Base-by-base conservation (phyloP, 2,888 invertebrate species). In the Cephus rjabovi region DNA sequence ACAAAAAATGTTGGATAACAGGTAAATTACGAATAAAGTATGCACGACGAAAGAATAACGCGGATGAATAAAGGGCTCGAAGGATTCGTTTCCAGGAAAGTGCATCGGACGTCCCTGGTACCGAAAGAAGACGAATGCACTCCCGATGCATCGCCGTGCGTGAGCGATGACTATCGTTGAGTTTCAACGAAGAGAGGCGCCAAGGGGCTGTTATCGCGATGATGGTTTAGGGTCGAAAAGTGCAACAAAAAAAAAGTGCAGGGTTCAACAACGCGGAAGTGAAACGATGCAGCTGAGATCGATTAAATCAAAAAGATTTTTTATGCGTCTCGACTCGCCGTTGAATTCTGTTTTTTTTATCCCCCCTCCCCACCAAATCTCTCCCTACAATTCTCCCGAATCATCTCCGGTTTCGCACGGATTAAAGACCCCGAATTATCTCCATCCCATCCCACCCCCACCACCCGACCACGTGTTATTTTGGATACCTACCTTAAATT, bases 401-500 rank as follows among this genome's bases (percentile, higher is more conserved):
- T 71, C 23, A 30, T 34, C 23, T 71, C 12, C 71, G n/a, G 3
- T 34, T 34, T 71, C 71, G 71, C 31, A 31, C 12, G 12, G 31
- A 34, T 71, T 30, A 33, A 71, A 34, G 15, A 33, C 30, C 11
- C 30, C 31, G 30, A 31, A 71, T 56, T 56, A 56, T 56, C 56
- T 2, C 56, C 23, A 6, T 15, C 12, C 12, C 12, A 4, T 1
- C 23, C 56, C 35, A 12, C 35, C 35, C 35, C 35, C 35, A 12
- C 12, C 35, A 35, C 23, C 15, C 4, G 2, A 4, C 15, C 40
- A 6, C 15, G 40, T 56, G 56, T 23, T 56, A 56, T 56, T 56
- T 56, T 9, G 23, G 23, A 9, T 23, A 56, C 9, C 56, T 56
- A 56, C 56, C 56, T 73, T 79, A 84, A 84, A 87, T 87, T 87